A percentile compares a stretch with the other conserved stretches of the same genome.
phyloP scores from a whole-genome alignment of 2,888 invertebrate genomes.

The Aphodius granarius region DNA sequence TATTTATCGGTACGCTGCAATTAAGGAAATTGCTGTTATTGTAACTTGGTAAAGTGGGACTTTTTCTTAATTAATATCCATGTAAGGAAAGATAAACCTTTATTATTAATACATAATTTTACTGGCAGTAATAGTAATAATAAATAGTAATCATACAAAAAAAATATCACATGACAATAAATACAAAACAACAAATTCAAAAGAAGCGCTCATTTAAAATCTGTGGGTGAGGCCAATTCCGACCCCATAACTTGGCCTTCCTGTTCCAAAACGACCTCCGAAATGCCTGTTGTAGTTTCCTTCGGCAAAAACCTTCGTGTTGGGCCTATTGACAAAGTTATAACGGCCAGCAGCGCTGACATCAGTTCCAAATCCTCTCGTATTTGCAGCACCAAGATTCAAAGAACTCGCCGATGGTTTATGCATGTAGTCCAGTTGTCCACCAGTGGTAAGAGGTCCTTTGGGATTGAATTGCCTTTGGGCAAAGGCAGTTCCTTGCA shows the following conservation, averaged over 20 bases:
- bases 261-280: slow-evolving; percentile 31
- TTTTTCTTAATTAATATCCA: too few species aligned
- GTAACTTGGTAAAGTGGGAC: too few species aligned
- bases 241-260: slow-evolving; percentile 32
- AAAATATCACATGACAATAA: neutral
- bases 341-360: slow-evolving; percentile 21
- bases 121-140: too few species aligned
- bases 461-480: slow-evolving; percentile 25
- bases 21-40: neutral
- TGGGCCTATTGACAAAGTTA: slow-evolving; percentile 21
- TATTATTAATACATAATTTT: too few species aligned
- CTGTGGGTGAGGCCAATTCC: slow-evolving; percentile 27
- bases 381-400: slow-evolving; percentile 20
- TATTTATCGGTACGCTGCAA: neutral
- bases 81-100: too few species aligned
- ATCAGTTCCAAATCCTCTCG: slow-evolving; percentile 26
- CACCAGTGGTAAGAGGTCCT: slow-evolving; percentile 31
- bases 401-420: slow-evolving; percentile 30
- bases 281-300: slow-evolving; percentile 32
- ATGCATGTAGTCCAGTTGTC: slow-evolving; percentile 31
- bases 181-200: neutral
- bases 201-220: slow-evolving; percentile 16
- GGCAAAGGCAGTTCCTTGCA: slow-evolving; percentile 30
- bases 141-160: too few species aligned
- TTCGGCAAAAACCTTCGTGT: slow-evolving; percentile 25